Evolutionary conservation across 2,888 invertebrate genomes (phyloP).

Genomic region (Heteropelma amictum): DNA sequence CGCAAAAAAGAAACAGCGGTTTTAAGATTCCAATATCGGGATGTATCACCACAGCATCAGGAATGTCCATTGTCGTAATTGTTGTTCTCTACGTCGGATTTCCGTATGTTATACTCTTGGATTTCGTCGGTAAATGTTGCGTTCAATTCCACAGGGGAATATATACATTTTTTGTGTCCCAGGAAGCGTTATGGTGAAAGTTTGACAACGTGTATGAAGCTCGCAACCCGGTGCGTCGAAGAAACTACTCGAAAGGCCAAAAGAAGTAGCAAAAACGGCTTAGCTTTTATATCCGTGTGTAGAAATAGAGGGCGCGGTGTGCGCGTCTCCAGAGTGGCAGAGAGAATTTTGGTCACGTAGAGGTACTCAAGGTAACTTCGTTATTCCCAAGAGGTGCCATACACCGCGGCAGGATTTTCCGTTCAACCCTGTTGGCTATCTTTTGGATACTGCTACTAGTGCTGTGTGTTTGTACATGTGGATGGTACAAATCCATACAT

Average conservation of each 20-base stretch:
- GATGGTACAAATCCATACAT: too few species aligned
- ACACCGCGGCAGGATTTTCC: conserved; percentile 51
- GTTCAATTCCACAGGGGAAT: too few species aligned
- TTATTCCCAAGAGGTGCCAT: conserved; percentile 66
- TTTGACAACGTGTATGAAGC: not conserved
- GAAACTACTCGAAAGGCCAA: not conserved
- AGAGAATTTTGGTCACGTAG: conserved; percentile 74
- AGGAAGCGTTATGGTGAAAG: not conserved
- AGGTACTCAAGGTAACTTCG: conserved; percentile 66
- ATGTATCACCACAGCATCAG: too few species aligned
- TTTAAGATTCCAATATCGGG: too few species aligned
- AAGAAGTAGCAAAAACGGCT: conserved; percentile 9
- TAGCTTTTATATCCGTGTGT: not conserved
- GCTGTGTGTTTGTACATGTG: too few species aligned
- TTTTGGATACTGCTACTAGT: conserved; percentile 29
- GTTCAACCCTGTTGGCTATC: conserved; percentile 18
- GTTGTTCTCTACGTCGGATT: too few species aligned
- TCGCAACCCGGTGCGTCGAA: not conserved
- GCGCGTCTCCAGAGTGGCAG: conserved; percentile 12
- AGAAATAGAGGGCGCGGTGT: not conserved
- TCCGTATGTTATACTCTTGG: too few species aligned
- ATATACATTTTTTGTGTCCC: too few species aligned
- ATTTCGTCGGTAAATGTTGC: too few species aligned
- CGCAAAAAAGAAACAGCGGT: too few species aligned
- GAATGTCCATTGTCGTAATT: too few species aligned